A percentile compares a stretch with the other conserved stretches of the same genome.
phyloP scores from a whole-genome alignment of 2,888 invertebrate species.

The Tenthredo amoena region DNA sequence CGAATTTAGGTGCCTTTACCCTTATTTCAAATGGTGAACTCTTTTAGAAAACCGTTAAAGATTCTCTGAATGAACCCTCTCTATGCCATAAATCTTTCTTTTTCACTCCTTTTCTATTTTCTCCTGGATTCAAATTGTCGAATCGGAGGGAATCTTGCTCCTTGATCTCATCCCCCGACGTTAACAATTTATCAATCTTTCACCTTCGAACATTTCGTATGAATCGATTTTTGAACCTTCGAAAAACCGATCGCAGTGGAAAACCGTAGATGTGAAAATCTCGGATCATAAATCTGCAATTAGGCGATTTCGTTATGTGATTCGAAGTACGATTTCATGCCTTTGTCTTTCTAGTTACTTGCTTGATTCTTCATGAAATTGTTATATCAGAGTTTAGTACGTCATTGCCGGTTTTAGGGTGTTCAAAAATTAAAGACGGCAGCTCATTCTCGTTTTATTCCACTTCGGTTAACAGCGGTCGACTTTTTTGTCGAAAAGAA shows the following conservation, averaged over 20 bases:
- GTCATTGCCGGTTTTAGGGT: not conserved
- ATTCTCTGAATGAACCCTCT: not conserved
- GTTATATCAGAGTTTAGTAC: not conserved
- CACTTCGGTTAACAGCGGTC: not conserved
- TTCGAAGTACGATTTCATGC: not conserved
- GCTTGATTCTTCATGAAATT: not conserved
- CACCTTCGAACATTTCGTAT: not conserved
- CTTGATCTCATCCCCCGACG: not conserved
- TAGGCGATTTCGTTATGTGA: no score
- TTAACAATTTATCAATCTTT: not conserved
- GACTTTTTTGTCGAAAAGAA: not conserved
- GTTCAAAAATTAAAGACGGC: no score
- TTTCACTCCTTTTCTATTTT: not conserved
- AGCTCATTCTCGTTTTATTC: no score
- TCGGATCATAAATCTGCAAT: no score
- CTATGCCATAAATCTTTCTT: not conserved
- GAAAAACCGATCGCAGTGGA: no score
- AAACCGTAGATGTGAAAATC: no score
- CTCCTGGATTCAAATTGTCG: not conserved
- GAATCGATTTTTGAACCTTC: no score
- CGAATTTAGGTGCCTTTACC: not conserved
- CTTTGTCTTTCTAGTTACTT: not conserved
- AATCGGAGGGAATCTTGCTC: not conserved
- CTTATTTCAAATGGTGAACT: not conserved
- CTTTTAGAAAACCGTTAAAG: not conserved